Evolutionary conservation across 2,113 vertebrate genomes (phyloP).

Genomic region (Protobothrops flavoviridis): DNA sequence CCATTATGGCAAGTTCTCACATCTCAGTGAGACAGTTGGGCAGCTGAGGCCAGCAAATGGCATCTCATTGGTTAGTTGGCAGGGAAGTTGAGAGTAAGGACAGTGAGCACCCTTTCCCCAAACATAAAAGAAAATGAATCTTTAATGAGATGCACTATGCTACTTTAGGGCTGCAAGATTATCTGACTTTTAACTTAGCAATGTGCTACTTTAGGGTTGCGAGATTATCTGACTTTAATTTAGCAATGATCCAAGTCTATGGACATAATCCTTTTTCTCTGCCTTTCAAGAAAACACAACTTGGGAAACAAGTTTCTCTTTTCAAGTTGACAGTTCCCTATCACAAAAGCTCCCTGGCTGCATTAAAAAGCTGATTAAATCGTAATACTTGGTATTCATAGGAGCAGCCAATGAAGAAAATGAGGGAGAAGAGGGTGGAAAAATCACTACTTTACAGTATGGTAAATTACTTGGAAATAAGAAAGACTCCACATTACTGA

Average conservation of each 20-base stretch:
- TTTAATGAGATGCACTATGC: constrained; percentile 14
- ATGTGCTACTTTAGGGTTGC: background rate
- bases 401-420: background rate
- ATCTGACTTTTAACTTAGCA: constrained; percentile 1
- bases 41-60: background rate
- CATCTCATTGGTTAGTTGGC: background rate
- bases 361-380: constrained; percentile 24
- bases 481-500: constrained; percentile 30
- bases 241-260: background rate
- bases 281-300: constrained; percentile 10
- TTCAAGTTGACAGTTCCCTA: constrained; percentile 26
- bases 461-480: background rate
- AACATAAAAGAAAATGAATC: constrained; percentile 32
- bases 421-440: background rate
- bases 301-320: background rate
- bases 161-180: background rate
- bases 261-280: background rate
- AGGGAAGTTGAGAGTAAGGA: background rate
- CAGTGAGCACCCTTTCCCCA: background rate
- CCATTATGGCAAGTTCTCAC: constrained; percentile 6
- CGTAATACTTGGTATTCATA: constrained; percentile 33
- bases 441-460: constrained; percentile 12
- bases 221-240: background rate
- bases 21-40: background rate
- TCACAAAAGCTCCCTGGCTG: constrained; percentile 6